phyloP scores from a whole-genome alignment of 2,797 vertebrate species.

The Takifugu rubripes region DNA sequence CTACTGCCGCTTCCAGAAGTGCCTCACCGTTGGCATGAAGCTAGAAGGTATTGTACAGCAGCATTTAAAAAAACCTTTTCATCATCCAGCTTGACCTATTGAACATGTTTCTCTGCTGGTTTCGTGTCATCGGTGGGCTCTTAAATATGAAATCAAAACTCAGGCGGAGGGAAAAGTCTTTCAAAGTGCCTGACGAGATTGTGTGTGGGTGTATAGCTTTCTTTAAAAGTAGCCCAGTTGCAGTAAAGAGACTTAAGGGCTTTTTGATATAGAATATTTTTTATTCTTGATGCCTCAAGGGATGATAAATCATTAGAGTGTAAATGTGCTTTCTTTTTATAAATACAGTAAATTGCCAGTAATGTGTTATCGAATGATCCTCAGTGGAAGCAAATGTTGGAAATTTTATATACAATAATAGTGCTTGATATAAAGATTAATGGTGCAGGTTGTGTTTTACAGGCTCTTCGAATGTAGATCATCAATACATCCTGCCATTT shows the following conservation, averaged over 20 bases:
- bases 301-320: not conserved
- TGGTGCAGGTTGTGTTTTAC: too few relatives aligned
- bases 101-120: slow-evolving; percentile 6
- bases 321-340: too few relatives aligned
- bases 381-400: too few relatives aligned
- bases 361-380: too few relatives aligned
- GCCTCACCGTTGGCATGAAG: slow-evolving; percentile 98
- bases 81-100: slow-evolving; percentile 1
- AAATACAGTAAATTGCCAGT: too few relatives aligned
- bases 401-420: too few relatives aligned
- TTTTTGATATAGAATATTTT: not conserved
- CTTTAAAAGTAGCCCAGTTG: slow-evolving; percentile 14
- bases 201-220: slow-evolving; percentile 11
- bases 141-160: slow-evolving; percentile 1
- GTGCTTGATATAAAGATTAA: too few relatives aligned
- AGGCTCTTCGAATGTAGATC: too few relatives aligned
- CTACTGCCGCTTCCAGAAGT: slow-evolving; percentile 99
- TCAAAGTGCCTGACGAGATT: slow-evolving; percentile 3
- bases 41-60: slow-evolving; percentile 85
- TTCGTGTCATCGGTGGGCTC: slow-evolving; percentile 5
- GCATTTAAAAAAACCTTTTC: slow-evolving; percentile 9
- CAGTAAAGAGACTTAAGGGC: not conserved
- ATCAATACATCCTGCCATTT: too few relatives aligned
- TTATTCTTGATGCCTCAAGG: not conserved
- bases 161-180: not conserved